These are phyloP conservation scores for Lanistes nyassanus DNA, from an alignment of 1,140 invertebrate genomes.

Conservation along the genomic window DNA sequence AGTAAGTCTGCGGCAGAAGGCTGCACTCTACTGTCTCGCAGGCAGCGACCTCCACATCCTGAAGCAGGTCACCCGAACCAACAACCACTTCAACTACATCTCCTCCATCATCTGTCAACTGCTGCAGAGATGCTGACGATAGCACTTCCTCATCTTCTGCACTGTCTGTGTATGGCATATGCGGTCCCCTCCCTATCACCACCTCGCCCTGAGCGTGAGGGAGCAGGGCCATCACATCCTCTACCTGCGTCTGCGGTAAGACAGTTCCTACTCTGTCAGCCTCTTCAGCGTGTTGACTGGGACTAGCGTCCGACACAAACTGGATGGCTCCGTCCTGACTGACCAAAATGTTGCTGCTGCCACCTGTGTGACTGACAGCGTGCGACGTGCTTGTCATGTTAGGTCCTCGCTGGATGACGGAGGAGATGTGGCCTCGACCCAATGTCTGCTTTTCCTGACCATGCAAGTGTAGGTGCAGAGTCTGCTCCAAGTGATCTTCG, in stretches of 20 bases:
- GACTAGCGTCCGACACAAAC: neutral
- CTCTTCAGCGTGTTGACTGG: neutral
- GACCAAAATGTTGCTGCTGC: neutral
- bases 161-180: neutral
- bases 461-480: neutral
- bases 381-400: neutral
- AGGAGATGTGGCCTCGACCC: neutral
- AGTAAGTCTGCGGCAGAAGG: slow-evolving; percentile 22
- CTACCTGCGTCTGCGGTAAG: neutral
- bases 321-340: slow-evolving; percentile 5
- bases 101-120: no score
- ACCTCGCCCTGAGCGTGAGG: neutral
- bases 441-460: neutral
- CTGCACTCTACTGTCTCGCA: slow-evolving; percentile 24
- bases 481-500: no score
- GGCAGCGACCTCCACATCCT: slow-evolving; percentile 19
- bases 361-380: neutral
- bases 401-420: slow-evolving; percentile 18
- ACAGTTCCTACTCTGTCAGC: neutral
- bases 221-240: slow-evolving; percentile 6
- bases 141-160: neutral
- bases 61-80: slow-evolving; percentile 14
- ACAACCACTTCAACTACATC: slow-evolving; percentile 18
- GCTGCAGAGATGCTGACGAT: neutral
- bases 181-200: neutral